Conservation (phyloP, 2,797 vertebrate genomes). For the Pitangus sulphuratus region DNA sequence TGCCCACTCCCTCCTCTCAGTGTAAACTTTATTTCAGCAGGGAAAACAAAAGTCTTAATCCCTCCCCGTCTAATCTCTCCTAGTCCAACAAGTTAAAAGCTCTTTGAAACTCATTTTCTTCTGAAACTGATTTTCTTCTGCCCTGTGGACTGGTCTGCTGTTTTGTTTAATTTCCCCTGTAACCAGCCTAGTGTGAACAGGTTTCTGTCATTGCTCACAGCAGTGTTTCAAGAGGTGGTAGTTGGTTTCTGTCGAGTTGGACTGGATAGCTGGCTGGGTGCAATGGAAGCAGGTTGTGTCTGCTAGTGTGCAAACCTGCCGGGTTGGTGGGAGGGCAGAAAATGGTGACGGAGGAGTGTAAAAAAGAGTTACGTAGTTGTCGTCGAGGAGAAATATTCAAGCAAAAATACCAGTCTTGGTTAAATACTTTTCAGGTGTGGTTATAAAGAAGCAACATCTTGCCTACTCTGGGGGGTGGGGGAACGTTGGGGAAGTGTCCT, state of each 20-base stretch:
- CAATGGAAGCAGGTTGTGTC: neutral
- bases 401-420: neutral
- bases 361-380: neutral
- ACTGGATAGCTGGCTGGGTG: neutral
- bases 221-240: fast-evolving
- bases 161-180: too few relatives aligned
- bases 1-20: fast-evolving
- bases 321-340: neutral
- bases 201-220: neutral
- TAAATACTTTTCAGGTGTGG: neutral
- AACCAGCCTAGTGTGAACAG: neutral
- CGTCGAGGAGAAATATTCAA: neutral
- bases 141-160: too few relatives aligned
- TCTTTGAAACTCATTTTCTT: neutral
- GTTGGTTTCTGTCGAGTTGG: neutral
- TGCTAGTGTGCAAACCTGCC: neutral
- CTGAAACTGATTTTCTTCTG: neutral
- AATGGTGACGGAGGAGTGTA: neutral
- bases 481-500: neutral
- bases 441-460: neutral
- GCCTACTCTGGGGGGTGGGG: neutral
- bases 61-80: neutral
- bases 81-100: neutral
- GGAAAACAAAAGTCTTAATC: neutral
- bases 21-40: neutral